phyloP scores from a whole-genome alignment of 2,113 vertebrate species.

The Donacobius atricapilla region DNA sequence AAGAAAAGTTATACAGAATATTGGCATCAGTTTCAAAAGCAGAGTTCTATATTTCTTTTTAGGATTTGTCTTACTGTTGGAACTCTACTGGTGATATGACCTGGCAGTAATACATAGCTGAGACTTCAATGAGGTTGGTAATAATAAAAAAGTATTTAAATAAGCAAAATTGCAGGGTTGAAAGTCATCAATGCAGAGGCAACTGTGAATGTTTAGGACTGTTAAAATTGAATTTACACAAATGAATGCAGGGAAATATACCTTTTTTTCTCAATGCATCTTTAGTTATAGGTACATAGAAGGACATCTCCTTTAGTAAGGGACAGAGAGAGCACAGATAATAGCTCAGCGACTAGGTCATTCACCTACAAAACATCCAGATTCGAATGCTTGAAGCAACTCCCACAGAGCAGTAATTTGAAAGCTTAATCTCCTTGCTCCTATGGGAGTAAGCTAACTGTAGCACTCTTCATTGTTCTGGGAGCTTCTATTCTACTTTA shows the following conservation, averaged over 20 bases:
- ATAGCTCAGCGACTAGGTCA: background rate
- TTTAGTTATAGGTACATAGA: background rate
- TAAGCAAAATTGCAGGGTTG: background rate
- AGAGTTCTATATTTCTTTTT: background rate
- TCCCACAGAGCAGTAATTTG: background rate
- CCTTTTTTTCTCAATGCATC: background rate
- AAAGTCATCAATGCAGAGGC: background rate
- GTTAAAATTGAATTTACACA: background rate
- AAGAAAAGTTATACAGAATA: background rate
- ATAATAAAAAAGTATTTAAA: background rate
- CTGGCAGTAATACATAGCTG: background rate
- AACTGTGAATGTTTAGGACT: background rate
- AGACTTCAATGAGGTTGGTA: background rate
- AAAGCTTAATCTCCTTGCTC: background rate
- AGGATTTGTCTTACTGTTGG: background rate
- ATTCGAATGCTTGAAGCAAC: background rate
- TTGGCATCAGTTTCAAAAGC: background rate
- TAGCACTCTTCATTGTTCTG: background rate
- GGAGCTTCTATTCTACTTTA: background rate
- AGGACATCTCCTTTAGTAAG: background rate
- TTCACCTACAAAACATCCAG: background rate
- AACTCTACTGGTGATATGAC: background rate
- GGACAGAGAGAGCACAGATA: background rate
- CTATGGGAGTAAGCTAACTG: background rate
- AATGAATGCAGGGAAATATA: background rate